Evolutionary conservation across 2,797 vertebrate genomes (phyloP), one percentile per base, ranked within the genome.

Genomic region (Enteromius unitaeniatus): DNA sequence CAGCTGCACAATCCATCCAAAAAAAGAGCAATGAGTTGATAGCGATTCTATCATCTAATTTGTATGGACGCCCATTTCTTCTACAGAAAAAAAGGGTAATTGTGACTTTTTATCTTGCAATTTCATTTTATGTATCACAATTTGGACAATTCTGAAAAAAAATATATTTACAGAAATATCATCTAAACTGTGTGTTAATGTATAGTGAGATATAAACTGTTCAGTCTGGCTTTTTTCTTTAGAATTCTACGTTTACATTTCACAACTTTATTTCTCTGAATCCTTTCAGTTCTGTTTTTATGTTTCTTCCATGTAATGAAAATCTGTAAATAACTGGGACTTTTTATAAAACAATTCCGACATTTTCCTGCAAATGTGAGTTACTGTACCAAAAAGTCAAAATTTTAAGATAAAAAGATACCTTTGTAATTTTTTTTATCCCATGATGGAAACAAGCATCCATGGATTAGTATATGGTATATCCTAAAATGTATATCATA

Each of bases 1-100:
- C 23, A 58, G 23, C 81, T 78, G 65, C 55, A 69, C 6, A 58
- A 69, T 69, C 19, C 31, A 19, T 60, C 11, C 69, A 70, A 6
- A 55, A 49, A 79, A 60, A 60, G 3, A 8, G 34, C 34, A 60
- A 76, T 5, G n/a, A 49, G 42, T 45, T 21, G 26, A 78, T 49
- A 34, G 42, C 6, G 0, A 49, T 31, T 19, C 14, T 14, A 31
- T 28, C 23, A 1, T 45, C 55, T 34, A 8, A 64, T 31, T 64
- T 64, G 28, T 31, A 64, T 3, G 14, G 10, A 26, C 6, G 11
- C 13, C 4, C 1, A 26, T 62, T 28, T 62, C 14, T 15, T 2
- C 26, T 62, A 55, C 53, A n/a, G 53, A n/a, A 55, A 55, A 55
- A 58, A 58, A 55, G 10, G 9, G 14, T 64, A 15, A 64, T 28